These are phyloP conservation scores for Aphis gossypii DNA, from an alignment of 1,140 invertebrate genomes.

Conservation along the genomic window DNA sequence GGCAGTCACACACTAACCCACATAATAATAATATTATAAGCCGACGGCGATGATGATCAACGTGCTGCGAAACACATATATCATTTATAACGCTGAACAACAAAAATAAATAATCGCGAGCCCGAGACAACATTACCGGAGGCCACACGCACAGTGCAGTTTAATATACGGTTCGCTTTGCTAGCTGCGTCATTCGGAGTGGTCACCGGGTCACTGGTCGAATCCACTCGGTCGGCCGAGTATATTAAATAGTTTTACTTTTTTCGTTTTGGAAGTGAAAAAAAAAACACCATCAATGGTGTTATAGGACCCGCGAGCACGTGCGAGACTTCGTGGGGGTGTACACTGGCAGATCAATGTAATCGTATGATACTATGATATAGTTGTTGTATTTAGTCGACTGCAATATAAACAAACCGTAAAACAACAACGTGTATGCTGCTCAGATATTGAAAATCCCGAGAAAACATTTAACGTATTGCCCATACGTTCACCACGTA, in stretches of 20 bases:
- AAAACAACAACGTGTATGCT: background rate
- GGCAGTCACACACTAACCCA: constrained; percentile 26
- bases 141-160: background rate
- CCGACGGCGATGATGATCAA: background rate
- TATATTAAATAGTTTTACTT: background rate
- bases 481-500: background rate
- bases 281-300: background rate
- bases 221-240: background rate
- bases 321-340: too few relatives aligned
- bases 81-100: background rate
- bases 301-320: background rate
- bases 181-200: background rate
- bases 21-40: background rate
- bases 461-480: background rate
- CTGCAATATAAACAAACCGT: background rate
- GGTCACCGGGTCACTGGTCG: background rate
- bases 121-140: background rate
- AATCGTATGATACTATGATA: too few relatives aligned
- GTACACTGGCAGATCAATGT: too few relatives aligned
- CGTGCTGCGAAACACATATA: background rate
- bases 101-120: background rate
- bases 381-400: background rate
- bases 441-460: background rate
- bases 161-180: background rate
- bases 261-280: background rate